A percentile compares a stretch with the other conserved stretches of the same genome.
Conservation (phyloP, 2,888 invertebrate species). For the Microdon myrmicae region DNA sequence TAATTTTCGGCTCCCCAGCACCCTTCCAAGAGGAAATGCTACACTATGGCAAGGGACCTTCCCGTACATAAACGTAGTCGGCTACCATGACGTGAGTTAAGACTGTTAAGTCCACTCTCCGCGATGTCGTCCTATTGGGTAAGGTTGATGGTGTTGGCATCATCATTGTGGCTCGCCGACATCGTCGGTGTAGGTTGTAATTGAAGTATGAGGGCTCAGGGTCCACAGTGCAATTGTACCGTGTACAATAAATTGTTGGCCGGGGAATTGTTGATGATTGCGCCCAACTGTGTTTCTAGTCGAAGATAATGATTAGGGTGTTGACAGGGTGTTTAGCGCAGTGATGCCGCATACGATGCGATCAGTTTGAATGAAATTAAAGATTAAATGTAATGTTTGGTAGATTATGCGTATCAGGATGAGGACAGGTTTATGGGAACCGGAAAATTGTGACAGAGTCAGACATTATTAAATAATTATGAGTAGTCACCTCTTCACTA, state of each 20-base stretch:
- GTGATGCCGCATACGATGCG: too few relatives aligned
- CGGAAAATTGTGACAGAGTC: too few relatives aligned
- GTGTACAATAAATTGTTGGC: slow-evolving; percentile 21
- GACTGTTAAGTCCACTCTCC: too few relatives aligned
- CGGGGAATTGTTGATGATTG: slow-evolving; percentile 36
- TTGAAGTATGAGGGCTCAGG: slow-evolving; percentile 34
- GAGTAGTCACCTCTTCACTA: too few relatives aligned
- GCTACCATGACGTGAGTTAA: slow-evolving; percentile 15
- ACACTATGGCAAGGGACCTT: too few relatives aligned
- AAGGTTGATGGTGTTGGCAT: too few relatives aligned
- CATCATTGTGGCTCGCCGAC: not conserved
- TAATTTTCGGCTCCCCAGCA: slow-evolving; percentile 18
- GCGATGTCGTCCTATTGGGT: too few relatives aligned
- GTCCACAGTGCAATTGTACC: slow-evolving; percentile 8
- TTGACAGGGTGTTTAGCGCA: slow-evolving; percentile 38
- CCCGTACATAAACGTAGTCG: not conserved
- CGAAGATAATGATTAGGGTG: slow-evolving; percentile 39
- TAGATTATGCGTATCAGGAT: too few relatives aligned
- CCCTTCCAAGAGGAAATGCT: not conserved
- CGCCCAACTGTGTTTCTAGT: slow-evolving; percentile 5
- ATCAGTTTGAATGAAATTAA: too few relatives aligned
- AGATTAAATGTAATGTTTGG: too few relatives aligned
- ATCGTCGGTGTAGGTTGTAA: slow-evolving; percentile 41
- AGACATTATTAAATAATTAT: too few relatives aligned
- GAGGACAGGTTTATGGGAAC: too few relatives aligned